Evolutionary conservation across 1,140 invertebrate genomes (phyloP), one percentile per base, ranked within the genome.

Genomic region (Gryon sp.): DNA sequence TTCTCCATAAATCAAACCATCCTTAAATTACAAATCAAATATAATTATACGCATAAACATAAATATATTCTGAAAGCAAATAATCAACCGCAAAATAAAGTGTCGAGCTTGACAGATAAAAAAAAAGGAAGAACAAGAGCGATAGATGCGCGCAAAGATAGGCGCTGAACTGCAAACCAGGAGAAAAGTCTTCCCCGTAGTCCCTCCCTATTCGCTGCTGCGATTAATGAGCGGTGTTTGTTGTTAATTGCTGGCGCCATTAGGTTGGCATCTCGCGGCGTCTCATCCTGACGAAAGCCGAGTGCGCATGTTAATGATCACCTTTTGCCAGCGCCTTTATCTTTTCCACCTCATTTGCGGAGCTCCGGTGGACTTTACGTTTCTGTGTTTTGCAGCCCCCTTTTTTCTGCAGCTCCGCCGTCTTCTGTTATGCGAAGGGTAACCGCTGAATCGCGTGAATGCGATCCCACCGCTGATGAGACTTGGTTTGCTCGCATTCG

Each of bases 201-300:
- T 81, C 83, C 78, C 80, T 14, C 48, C 30, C 66, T 19, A 45
- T 52, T 52, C 26, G n/a, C 26, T 52, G 53, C 2, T 76, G 83
- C 87, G 84, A 88, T 89, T 89, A 89, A 89, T 87, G 88, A 89
- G 86, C 86, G 84, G 85, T 88, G 87, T 88, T 89, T 89, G 87
- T 88, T 87, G 87, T 89, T 89, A 89, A 88, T 88, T 89, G 87
- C 88, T 87, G 81, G 82, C 85, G 83, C 85, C 87, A 88, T 89
- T 89, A 89, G 82, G 86, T 89, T 88, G 84, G 79, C 86, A 87
- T 87, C 86, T 84, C 82, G 45, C 65, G 26, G 50, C 53, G 60
- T 57, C 52, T 78, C 69, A 65, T 74, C 63, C 72, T 77, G 57
- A 83, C 82, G 81, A 84, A 80, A 85, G 81, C 82, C 66, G 76